These are phyloP conservation scores for Hydriomena furcata DNA, from an alignment of 2,888 invertebrate species.

Conservation along the genomic window DNA sequence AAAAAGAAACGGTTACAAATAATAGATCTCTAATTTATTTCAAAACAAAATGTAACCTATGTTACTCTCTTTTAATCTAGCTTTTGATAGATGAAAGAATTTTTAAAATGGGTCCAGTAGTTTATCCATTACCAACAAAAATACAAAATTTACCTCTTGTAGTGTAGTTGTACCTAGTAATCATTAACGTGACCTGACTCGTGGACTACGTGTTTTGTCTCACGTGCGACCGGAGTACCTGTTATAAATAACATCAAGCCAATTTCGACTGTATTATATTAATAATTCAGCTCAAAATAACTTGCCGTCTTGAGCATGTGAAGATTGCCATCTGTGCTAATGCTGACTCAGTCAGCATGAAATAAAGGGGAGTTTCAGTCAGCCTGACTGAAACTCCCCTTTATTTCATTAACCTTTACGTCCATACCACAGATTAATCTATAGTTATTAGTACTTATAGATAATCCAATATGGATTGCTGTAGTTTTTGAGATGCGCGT, in stretches of 20 bases:
- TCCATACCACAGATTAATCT: not conserved
- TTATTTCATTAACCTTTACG: constrained; percentile 24
- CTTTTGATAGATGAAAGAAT: too few relatives aligned
- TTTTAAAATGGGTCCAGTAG: too few relatives aligned
- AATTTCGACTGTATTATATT: constrained; percentile 16
- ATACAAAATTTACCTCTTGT: not conserved
- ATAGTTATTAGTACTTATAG: too few relatives aligned
- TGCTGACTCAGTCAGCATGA: too few relatives aligned
- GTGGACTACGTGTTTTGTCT: constrained; percentile 30
- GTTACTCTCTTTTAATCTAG: too few relatives aligned
- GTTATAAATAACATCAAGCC: constrained; percentile 1
- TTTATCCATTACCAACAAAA: too few relatives aligned
- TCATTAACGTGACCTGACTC: constrained; percentile 28
- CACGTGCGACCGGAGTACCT: constrained; percentile 24
- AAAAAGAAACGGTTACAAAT: too few relatives aligned
- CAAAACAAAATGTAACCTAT: too few relatives aligned
- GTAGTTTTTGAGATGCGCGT: too few relatives aligned
- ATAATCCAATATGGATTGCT: too few relatives aligned
- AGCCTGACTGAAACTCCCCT: constrained; percentile 21
- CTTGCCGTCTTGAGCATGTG: constrained; percentile 4
- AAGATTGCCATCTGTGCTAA: constrained; percentile 30
- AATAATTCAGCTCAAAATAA: constrained; percentile 2
- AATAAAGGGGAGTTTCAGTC: too few relatives aligned
- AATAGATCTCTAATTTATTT: too few relatives aligned
- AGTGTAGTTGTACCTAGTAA: constrained; percentile 4